Evolutionary conservation across 2,113 vertebrate genomes (phyloP).

Genomic region (Esox niger): DNA sequence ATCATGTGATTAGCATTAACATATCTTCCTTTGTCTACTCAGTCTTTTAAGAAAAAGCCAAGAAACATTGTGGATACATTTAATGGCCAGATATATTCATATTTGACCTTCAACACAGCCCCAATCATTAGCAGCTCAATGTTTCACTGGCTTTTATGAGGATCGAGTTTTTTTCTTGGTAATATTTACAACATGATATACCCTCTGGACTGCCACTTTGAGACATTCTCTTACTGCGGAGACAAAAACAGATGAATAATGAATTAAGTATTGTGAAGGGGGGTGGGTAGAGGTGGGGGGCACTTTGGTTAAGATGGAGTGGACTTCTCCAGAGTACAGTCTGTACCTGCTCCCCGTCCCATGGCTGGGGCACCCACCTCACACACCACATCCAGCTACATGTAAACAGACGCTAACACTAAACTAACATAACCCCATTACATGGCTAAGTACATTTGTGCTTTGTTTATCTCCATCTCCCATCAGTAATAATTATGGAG

Average conservation of each 20-base stretch:
- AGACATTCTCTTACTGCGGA: conserved; percentile 27
- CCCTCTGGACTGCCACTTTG: neutral
- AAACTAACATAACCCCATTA: neutral
- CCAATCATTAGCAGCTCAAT: conserved; percentile 1
- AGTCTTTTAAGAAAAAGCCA: conserved; percentile 39
- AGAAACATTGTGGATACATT: conserved; percentile 49
- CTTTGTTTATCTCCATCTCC: neutral
- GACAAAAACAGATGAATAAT: conserved; percentile 48
- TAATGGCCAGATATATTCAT: conserved; percentile 58
- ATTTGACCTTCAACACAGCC: conserved; percentile 60
- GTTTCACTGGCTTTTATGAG: conserved; percentile 17
- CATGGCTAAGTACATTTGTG: neutral
- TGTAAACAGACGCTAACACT: neutral
- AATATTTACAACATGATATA: conserved; percentile 39
- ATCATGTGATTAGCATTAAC: conserved; percentile 64
- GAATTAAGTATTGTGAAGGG: conserved; percentile 26
- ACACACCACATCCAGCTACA: neutral
- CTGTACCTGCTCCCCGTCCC: neutral
- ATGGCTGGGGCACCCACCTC: neutral
- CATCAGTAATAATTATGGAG: conserved; percentile 11
- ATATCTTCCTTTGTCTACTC: too few species aligned
- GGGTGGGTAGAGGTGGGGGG: neutral
- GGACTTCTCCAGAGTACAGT: neutral
- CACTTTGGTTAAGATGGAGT: neutral
- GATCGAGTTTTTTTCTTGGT: conserved; percentile 3